Conservation (phyloP, 2,113 vertebrate species). For the Lanius ludovicianus region DNA sequence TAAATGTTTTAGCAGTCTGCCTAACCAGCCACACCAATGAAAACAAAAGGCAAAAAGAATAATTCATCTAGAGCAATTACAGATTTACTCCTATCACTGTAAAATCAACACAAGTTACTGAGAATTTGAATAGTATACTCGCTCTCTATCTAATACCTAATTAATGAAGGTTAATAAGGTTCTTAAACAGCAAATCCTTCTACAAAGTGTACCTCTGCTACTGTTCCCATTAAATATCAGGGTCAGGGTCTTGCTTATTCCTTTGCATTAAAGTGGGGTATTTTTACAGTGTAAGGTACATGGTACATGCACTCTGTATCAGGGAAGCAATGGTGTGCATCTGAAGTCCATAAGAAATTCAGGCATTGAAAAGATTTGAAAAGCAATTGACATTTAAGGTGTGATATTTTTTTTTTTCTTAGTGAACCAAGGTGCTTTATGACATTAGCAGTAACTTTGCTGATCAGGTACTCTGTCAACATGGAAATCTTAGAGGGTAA, state of each 20-base stretch:
- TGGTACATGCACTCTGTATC: fast-evolving
- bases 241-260: not conserved
- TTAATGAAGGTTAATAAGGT: not conserved
- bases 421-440: not conserved
- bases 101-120: not conserved
- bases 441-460: not conserved
- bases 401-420: not conserved
- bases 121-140: not conserved
- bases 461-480: not conserved
- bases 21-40: not conserved
- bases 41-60: not conserved
- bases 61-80: not conserved
- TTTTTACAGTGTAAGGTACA: not conserved
- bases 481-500: not conserved
- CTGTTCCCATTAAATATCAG: not conserved
- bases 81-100: not conserved
- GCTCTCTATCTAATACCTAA: not conserved
- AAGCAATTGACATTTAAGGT: not conserved
- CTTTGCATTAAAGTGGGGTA: not conserved
- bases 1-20: not conserved
- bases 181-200: not conserved
- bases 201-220: not conserved
- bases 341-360: not conserved
- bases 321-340: fast-evolving
- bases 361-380: not conserved